Evolutionary conservation across 1,140 invertebrate genomes (phyloP), one percentile per base, ranked within the genome.

Genomic region (Pomacea maculata): DNA sequence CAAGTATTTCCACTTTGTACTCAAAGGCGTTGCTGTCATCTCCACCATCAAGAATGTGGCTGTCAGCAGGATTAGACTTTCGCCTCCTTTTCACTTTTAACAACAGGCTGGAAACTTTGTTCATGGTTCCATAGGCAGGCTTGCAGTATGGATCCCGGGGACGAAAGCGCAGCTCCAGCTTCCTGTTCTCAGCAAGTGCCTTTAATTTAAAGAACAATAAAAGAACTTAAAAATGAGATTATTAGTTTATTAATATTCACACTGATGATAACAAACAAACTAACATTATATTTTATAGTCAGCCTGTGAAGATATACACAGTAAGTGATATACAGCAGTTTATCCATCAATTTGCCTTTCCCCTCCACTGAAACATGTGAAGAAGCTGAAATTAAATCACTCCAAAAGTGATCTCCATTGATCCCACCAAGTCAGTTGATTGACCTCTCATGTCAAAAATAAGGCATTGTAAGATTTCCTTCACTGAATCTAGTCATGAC

Each of bases 71-170:
- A 71, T 25, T n/a, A 25, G 34, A 10, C 65, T 80, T 85, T 67
- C 86, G 83, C 21, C 88, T 85, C 65, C 86, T 85, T 11, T 84
- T 85, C 8, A 97, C 91, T 88, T 95, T 95, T 11, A 98, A 87
- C 65, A 98, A 87, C 67, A 98, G 91, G 64, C 94, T 95, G 61
- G 94, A 93, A 3, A 94, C 93, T 70, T 91, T 92, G 65, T 93
- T 92, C 82, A 92, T 92, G 86, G 96, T 95, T 0, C 94, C 95
- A 91, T 94, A 95, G 3, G 94, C 92, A 61, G 95, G 94, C 89
- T 97, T 97, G 83, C 95, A 95, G 89, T 94, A 97, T n/a, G 94
- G 92, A 92, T 97, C 96, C n/a, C 95, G 92, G 3, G 96, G 96
- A 86, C 96, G 94, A 89, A 95, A 98, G 64, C 93, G 92, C 8